These are phyloP conservation scores for Ips nitidus DNA, from an alignment of 1,140 invertebrate genomes.

Conservation along the genomic window DNA sequence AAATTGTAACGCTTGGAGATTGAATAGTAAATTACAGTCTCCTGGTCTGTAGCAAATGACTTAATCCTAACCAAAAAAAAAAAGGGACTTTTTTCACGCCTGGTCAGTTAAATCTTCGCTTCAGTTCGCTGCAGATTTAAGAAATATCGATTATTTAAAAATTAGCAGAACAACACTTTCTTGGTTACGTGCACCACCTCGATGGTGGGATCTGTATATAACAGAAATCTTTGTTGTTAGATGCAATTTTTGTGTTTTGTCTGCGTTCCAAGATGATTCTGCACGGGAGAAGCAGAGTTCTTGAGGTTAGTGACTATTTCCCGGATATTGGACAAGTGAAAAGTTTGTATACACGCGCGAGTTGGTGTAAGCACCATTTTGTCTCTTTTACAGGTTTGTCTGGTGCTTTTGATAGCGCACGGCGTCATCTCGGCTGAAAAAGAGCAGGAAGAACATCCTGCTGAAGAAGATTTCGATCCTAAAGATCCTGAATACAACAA, in stretches of 20 bases:
- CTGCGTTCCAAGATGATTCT: conserved; percentile 29
- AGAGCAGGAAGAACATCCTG: conserved; percentile 21
- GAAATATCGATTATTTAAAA: conserved; percentile 36
- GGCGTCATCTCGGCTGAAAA: background rate
- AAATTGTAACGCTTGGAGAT: no score
- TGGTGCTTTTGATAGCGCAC: conserved; percentile 9
- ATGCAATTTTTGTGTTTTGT: conserved; percentile 36
- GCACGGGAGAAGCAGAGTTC: conserved; percentile 24
- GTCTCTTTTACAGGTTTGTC: conserved; percentile 13
- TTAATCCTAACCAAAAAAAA: conserved; percentile 10
- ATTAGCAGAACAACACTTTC: conserved; percentile 35
- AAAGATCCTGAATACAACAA: conserved; percentile 23
- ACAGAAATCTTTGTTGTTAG: conserved; percentile 14
- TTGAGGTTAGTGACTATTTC: conserved; percentile 30
- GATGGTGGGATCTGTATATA: conserved; percentile 35
- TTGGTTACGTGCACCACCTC: conserved; percentile 29
- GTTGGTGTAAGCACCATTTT: background rate
- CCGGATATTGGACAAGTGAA: background rate
- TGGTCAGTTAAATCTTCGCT: conserved; percentile 27
- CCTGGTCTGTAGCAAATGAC: conserved; percentile 28
- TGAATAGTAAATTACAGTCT: background rate
- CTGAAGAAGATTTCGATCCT: conserved; percentile 9
- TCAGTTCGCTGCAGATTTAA: conserved; percentile 32
- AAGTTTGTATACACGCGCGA: background rate
- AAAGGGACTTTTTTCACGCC: conserved; percentile 31